A percentile compares a stretch with the other conserved stretches of the same genome.
Evolutionary conservation across 2,888 invertebrate genomes (phyloP).

Genomic region (Amiota mariae): DNA sequence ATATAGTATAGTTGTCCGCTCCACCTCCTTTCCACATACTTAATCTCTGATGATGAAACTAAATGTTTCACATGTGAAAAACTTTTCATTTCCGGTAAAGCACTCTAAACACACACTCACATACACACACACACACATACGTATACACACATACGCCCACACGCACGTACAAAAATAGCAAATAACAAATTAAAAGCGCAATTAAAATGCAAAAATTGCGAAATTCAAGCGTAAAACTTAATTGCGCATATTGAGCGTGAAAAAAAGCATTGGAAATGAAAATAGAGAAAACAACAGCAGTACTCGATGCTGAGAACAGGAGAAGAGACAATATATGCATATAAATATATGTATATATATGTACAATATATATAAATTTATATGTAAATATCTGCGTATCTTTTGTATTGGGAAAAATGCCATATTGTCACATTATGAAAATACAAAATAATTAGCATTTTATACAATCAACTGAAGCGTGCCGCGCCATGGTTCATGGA

Average conservation of each 20-base stretch:
- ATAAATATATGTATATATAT: not conserved
- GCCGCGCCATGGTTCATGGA: conserved; percentile 33
- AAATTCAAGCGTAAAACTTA: conserved; percentile 38
- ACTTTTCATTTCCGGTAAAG: conserved; percentile 10
- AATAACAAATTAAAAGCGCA: conserved; percentile 34
- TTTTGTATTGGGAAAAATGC: conserved; percentile 34
- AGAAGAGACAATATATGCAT: not conserved
- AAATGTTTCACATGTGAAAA: not conserved
- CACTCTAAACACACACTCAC: not conserved
- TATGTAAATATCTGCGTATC: not conserved
- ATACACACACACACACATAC: not conserved
- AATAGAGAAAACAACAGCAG: too few relatives aligned
- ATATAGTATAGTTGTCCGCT: not conserved
- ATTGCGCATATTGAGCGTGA: conserved; percentile 35
- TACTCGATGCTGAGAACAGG: too few relatives aligned
- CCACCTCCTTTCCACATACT: too few relatives aligned
- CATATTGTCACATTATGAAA: conserved; percentile 63
- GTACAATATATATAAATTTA: not conserved
- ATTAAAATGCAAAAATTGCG: conserved; percentile 47
- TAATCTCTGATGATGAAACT: too few relatives aligned
- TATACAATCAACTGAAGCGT: conserved; percentile 57
- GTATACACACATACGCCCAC: not conserved
- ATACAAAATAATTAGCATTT: conserved; percentile 69
- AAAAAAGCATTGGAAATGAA: not conserved
- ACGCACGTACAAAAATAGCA: not conserved